Base-by-base conservation (phyloP, 1,140 invertebrate species). In the Brevipalpus yothersi region DNA sequence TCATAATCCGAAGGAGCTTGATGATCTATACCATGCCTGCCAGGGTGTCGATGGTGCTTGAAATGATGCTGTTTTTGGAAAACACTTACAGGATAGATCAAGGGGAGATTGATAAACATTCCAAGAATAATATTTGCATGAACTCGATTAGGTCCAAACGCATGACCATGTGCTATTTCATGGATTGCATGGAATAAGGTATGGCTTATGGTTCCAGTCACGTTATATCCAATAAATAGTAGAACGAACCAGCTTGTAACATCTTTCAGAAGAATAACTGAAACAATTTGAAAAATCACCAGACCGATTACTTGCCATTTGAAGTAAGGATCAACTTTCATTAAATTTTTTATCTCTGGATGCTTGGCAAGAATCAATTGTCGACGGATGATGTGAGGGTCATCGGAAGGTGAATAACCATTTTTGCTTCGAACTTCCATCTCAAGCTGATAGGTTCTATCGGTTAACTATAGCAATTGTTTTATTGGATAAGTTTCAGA, bases 61-160 rank as follows among this genome's bases (percentile, higher is more conserved):
- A 98, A 71, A 72, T 99, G 94, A 73, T 98, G 98, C 69, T 93
- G 93, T 70, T 90, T 92, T 71, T 98, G 98, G 65, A 90, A 88
- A 61, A 96, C 81, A 0, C 91, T 90, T 68, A 95, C 82, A 2
- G 94, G 94, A 64, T 98, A 75, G 19, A 86, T 89, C 65, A 98
- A 85, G 1, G 93, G 92, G 40, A 98, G 73, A 74, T 99, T 99
- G 15, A 86, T 91, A 73, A 95, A 85, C 68, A 95, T 87, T 19
- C 92, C 93, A 68, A 98, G 80, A 19, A 86, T 66, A 66, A 80
- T 76, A 72, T 95, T 95, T 13, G 81, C 78, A 70, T 88, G 68
- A 12, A 87, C 86, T 60, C 82, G 74, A 4, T 79, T 75, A 72
- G 92, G 84, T 9, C 94, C 94, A 75, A 96, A 99, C 0, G 90